phyloP scores from a whole-genome alignment of 2,888 invertebrate species.

The Zaprionus bogoriensis region DNA sequence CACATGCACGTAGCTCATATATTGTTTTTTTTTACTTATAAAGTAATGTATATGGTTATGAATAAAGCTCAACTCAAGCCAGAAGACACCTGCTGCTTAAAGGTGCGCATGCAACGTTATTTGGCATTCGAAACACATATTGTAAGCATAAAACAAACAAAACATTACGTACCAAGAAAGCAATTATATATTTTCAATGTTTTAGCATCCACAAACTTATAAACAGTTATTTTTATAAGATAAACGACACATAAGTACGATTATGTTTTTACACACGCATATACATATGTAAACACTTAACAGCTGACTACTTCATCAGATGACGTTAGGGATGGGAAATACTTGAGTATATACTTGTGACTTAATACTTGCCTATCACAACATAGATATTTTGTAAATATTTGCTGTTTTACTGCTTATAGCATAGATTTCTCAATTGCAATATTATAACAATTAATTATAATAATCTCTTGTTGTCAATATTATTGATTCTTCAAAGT shows the following conservation, averaged over 20 bases:
- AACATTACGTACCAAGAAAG: conserved; percentile 26
- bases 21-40: no score
- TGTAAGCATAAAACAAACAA: background rate
- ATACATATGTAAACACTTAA: conserved; percentile 35
- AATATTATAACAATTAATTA: no score
- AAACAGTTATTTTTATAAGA: conserved; percentile 10
- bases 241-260: conserved; percentile 8
- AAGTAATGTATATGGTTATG: no score
- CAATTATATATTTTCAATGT: background rate
- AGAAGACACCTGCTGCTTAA: conserved; percentile 47
- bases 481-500: no score
- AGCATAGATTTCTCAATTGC: background rate
- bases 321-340: conserved; percentile 29
- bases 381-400: no score
- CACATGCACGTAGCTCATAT: background rate
- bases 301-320: conserved; percentile 46
- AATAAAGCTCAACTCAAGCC: conserved; percentile 19
- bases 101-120: background rate
- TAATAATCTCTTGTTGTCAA: no score
- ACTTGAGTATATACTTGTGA: background rate
- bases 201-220: conserved; percentile 11
- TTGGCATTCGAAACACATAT: background rate
- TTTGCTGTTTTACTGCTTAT: no score
- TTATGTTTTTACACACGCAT: conserved; percentile 18
- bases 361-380: no score